phyloP scores from a whole-genome alignment of 2,113 vertebrate genomes.

The Bucco capensis region DNA sequence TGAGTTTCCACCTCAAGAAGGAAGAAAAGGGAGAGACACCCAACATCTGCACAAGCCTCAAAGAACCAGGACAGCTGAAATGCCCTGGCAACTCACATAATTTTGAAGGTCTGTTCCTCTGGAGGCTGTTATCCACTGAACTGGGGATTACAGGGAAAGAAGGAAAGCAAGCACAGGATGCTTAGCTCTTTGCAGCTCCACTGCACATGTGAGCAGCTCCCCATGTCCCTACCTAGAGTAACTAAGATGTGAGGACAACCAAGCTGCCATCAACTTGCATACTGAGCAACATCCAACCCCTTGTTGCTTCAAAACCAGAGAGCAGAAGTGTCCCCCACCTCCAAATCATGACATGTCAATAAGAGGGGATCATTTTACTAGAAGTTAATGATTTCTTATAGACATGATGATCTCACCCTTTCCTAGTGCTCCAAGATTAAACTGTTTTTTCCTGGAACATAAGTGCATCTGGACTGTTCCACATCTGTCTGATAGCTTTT shows the following conservation, averaged over 20 bases:
- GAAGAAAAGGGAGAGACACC: not conserved
- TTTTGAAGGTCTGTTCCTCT: not conserved
- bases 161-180: not conserved
- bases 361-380: not conserved
- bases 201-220: not conserved
- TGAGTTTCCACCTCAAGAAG: not conserved
- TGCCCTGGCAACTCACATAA: not conserved
- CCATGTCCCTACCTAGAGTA: not conserved
- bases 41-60: not conserved
- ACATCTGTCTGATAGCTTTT: slow-evolving; percentile 11
- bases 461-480: not conserved
- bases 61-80: not conserved
- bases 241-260: not conserved
- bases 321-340: not conserved
- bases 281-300: not conserved
- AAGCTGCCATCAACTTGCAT: not conserved
- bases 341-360: not conserved
- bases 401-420: not conserved
- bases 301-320: not conserved
- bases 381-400: not conserved
- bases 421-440: not conserved
- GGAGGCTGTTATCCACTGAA: not conserved
- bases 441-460: slow-evolving; percentile 37
- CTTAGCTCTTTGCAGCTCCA: not conserved
- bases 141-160: not conserved